These are phyloP conservation scores for Rhagonycha lutea DNA, from an alignment of 2,888 invertebrate genomes.

Conservation along the genomic window DNA sequence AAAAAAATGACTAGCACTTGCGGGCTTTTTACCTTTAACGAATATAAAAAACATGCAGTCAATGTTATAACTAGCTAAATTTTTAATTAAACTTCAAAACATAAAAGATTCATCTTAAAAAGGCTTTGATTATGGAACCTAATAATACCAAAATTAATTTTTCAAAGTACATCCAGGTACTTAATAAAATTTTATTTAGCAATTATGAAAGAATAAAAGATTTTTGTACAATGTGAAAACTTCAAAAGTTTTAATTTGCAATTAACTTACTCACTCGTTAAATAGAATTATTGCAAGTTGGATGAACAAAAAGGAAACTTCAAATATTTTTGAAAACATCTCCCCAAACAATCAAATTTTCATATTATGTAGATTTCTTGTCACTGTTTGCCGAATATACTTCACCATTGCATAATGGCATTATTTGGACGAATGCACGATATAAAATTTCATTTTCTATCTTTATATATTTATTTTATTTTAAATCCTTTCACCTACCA, in stretches of 20 bases:
- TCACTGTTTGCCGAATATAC: background rate
- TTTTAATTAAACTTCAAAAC: background rate
- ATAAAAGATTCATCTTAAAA: background rate
- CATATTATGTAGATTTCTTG: background rate
- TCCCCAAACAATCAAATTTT: background rate
- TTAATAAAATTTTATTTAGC: background rate
- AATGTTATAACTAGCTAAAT: background rate
- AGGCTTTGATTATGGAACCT: background rate
- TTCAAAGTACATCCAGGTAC: background rate
- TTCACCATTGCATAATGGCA: background rate
- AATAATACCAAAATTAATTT: background rate
- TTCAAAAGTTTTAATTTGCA: background rate
- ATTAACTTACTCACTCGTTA: background rate
- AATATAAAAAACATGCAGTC: background rate
- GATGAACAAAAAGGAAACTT: background rate
- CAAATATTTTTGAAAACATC: background rate
- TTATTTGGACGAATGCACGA: background rate
- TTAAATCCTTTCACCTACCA: background rate
- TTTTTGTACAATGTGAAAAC: background rate
- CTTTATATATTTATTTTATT: background rate
- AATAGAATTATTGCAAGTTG: background rate
- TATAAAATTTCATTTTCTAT: background rate
- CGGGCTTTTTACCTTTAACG: background rate
- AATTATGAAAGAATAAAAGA: background rate
- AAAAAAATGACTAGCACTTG: background rate